A percentile compares a stretch with the other conserved stretches of the same genome.
phyloP scores from a whole-genome alignment of 1,140 invertebrate genomes.

The Colletes latitarsis region DNA sequence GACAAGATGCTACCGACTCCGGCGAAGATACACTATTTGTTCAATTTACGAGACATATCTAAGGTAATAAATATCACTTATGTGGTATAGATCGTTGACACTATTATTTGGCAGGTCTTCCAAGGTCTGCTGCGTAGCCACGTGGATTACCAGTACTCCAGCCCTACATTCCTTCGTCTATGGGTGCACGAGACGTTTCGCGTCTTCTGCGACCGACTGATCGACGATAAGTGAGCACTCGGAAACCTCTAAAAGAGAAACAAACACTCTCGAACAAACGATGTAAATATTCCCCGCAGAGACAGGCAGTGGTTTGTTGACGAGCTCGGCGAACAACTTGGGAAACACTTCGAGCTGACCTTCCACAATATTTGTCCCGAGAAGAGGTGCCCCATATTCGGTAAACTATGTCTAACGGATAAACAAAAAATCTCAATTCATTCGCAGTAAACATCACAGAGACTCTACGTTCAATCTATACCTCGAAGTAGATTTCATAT shows the following conservation, averaged over 20 bases:
- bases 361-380: constrained; percentile 90
- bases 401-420: constrained; percentile 69
- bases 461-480: no score
- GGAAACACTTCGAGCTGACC: constrained; percentile 88
- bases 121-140: constrained; percentile 89
- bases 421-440: no score
- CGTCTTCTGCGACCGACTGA: constrained; percentile 91
- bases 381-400: constrained; percentile 88
- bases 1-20: constrained; percentile 91
- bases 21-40: constrained; percentile 93
- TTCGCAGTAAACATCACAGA: no score
- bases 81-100: no score
- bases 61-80: constrained; percentile 79
- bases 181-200: constrained; percentile 93
- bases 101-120: constrained; percentile 80
- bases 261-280: not conserved
- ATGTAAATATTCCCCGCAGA: constrained; percentile 74
- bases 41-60: constrained; percentile 93
- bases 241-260: constrained; percentile 20
- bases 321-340: constrained; percentile 87
- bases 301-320: constrained; percentile 89
- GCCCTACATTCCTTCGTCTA: constrained; percentile 85
- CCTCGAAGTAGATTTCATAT: no score
- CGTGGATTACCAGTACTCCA: constrained; percentile 88
- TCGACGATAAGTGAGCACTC: constrained; percentile 85